Conservation (phyloP, 2,797 vertebrate genomes). For the Glossophaga mutica region DNA sequence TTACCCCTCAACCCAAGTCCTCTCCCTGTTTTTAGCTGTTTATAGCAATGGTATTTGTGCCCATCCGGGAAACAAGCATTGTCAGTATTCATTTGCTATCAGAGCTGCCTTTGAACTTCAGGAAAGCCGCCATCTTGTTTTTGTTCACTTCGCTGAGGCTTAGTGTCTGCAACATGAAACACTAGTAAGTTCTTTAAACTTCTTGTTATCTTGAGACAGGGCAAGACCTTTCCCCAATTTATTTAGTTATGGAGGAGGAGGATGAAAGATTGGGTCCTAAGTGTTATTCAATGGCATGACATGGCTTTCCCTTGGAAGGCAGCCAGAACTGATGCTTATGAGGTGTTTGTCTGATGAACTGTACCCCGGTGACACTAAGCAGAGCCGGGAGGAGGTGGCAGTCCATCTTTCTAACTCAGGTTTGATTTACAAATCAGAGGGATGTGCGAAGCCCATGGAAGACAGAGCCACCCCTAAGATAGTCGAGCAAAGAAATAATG, state of each 20-base stretch:
- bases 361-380: constrained; percentile 79
- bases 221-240: constrained; percentile 82
- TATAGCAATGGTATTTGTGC: background rate
- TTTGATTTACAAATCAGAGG: constrained; percentile 80
- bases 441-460: constrained; percentile 66
- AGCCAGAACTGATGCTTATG: constrained; percentile 82
- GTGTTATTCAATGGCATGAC: constrained; percentile 82
- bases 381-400: constrained; percentile 75
- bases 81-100: constrained; percentile 64
- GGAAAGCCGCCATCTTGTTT: constrained; percentile 74
- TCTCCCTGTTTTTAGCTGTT: background rate
- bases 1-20: background rate
- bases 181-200: constrained; percentile 79
- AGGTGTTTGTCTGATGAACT: constrained; percentile 84
- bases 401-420: constrained; percentile 79
- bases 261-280: constrained; percentile 82
- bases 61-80: background rate
- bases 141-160: constrained; percentile 68
- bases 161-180: constrained; percentile 81
- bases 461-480: constrained; percentile 68
- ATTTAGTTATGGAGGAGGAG: constrained; percentile 80
- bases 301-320: constrained; percentile 82
- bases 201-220: constrained; percentile 83
- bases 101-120: constrained; percentile 80
- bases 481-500: constrained; percentile 45